Evolutionary conservation across 2,113 vertebrate species (phyloP).

Genomic region (Rhinolophus sinicus): DNA sequence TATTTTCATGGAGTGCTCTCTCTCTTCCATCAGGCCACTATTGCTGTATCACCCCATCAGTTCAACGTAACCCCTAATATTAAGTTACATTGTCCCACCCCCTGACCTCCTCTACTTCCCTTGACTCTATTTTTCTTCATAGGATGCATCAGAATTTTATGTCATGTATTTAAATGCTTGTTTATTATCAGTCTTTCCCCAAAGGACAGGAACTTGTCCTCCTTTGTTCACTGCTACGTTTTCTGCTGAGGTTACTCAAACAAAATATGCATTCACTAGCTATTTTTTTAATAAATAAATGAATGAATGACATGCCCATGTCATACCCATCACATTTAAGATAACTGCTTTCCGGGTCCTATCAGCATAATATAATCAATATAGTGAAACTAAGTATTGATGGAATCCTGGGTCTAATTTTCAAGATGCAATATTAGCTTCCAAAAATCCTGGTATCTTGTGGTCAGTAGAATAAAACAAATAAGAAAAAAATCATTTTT

Average conservation of each 20-base stretch:
- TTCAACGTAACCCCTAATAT: not conserved
- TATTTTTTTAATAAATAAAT: not conserved
- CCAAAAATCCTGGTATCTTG: not conserved
- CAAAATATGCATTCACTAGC: not conserved
- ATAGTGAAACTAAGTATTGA: not conserved
- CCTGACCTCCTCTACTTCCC: not conserved
- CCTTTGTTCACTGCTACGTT: not conserved
- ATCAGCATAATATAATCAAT: not conserved
- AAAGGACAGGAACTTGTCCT: not conserved
- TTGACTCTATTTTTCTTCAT: not conserved
- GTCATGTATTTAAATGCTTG: not conserved
- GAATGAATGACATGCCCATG: not conserved
- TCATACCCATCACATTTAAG: not conserved
- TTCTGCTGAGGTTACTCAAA: not conserved
- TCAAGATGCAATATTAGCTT: not conserved
- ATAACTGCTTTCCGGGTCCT: not conserved
- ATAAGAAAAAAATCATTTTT: slow-evolving; percentile 33
- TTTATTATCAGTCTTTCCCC: not conserved
- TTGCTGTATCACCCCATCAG: not conserved
- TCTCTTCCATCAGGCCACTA: not conserved
- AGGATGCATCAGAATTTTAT: not conserved
- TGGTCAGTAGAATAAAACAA: not conserved
- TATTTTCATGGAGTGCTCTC: not conserved
- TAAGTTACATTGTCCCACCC: not conserved
- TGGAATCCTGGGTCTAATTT: not conserved